phyloP scores from a whole-genome alignment of 2,888 invertebrate genomes.

The Arrhopalites spinosus region DNA sequence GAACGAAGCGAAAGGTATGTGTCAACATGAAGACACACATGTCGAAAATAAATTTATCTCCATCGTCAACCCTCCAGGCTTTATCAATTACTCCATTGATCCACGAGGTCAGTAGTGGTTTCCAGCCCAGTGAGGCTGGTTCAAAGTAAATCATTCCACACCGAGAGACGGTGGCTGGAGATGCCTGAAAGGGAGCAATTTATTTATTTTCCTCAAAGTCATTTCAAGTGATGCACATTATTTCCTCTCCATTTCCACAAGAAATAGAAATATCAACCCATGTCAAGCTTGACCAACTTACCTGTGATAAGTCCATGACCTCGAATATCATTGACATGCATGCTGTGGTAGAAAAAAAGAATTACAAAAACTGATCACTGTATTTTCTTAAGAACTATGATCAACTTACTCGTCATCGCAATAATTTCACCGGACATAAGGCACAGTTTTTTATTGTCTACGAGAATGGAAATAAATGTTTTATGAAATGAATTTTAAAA shows the following conservation, averaged over 20 bases:
- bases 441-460: constrained; percentile 81
- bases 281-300: constrained; percentile 42
- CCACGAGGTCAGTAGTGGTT: constrained; percentile 82
- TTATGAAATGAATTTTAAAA: too few relatives aligned
- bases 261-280: background rate
- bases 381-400: too few relatives aligned
- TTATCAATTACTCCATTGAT: constrained; percentile 61
- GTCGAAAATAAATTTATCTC: constrained; percentile 57
- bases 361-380: too few relatives aligned
- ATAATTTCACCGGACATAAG: constrained; percentile 86
- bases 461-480: background rate
- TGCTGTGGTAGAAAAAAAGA: too few relatives aligned
- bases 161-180: constrained; percentile 82
- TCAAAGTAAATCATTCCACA: constrained; percentile 93
- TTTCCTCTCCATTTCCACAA: too few relatives aligned
- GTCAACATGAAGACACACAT: constrained; percentile 80
- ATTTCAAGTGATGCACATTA: too few relatives aligned
- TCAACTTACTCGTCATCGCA: constrained; percentile 67
- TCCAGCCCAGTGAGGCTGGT: constrained; percentile 80
- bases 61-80: constrained; percentile 45
- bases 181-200: constrained; percentile 62
- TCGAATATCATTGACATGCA: constrained; percentile 88
- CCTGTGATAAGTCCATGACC: constrained; percentile 80
- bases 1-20: constrained; percentile 74
- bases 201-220: too few relatives aligned